phyloP scores from a whole-genome alignment of 2,113 vertebrate genomes.

The Haemorhous mexicanus region DNA sequence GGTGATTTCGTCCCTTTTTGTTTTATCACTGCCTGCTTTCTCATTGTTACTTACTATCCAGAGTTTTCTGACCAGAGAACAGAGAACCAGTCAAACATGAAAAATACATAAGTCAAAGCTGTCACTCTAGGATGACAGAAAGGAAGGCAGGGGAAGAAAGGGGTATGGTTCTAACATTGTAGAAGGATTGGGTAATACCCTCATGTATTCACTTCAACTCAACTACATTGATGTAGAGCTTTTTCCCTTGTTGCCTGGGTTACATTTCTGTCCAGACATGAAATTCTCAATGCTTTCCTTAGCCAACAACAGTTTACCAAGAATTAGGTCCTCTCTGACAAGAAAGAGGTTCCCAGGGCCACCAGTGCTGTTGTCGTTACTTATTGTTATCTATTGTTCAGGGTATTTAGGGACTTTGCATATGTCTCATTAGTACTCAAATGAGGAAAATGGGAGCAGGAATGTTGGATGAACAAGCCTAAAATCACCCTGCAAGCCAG shows the following conservation, averaged over 20 bases:
- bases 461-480: not conserved
- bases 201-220: not conserved
- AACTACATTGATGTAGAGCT: not conserved
- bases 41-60: not conserved
- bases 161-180: not conserved
- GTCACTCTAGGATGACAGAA: not conserved
- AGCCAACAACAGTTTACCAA: not conserved
- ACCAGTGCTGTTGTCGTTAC: not conserved
- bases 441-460: not conserved
- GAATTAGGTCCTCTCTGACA: not conserved
- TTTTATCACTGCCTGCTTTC: not conserved
- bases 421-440: not conserved
- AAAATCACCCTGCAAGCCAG: not conserved
- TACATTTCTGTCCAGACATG: not conserved
- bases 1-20: not conserved
- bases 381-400: not conserved
- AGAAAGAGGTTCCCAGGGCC: not conserved
- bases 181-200: not conserved
- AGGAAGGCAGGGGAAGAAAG: not conserved
- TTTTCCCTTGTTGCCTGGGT: slow-evolving; percentile 39
- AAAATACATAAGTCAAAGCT: not conserved
- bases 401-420: not conserved
- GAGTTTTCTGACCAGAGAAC: not conserved
- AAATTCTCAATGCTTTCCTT: not conserved
- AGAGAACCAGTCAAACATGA: not conserved